Base-by-base conservation (phyloP, 2,888 invertebrate genomes). In the Nomada goodeniana region DNA sequence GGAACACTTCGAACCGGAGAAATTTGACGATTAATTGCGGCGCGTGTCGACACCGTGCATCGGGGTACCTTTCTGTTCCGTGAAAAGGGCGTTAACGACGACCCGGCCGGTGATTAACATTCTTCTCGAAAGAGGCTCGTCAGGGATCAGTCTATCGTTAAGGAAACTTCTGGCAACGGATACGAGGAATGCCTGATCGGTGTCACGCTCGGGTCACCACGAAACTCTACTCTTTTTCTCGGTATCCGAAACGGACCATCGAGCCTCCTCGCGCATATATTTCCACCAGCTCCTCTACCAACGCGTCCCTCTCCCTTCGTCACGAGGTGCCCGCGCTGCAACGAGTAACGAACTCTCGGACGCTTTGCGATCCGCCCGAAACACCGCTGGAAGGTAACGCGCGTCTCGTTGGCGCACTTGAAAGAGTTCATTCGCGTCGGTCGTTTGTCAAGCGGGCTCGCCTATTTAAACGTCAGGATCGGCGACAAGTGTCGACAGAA, bases 401-500 rank as follows among this genome's bases (percentile, higher is more conserved):
- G 15, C 23, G 70, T 64, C 47, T 65, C 55, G 26, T 55, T 52
- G 60, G 65, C 64, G 76, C 72, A 70, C 61, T 72, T 55, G 74
- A 72, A 80, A 67, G 61, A 77, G 86, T 87, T 85, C 85, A 85
- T 83, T 85, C 83, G 83, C 80, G 73, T 61, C 77, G 87, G 85
- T 88, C 88, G 85, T 88, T 88, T 88, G 88, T 88, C 88, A 88
- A 78, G 61, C 77, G 63, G 74, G 85, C 85, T 82, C 82, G 77
- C 76, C 88, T 84, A 87, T 88, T 88, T 85, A 82, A 86, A 88
- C 87, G 88, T 87, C 85, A 88, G 79, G 79, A 83, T 83, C 88
- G 85, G 80, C 88, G 84, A 86, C 87, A 85, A 86, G 86, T 85
- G 89, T 86, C 87, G 87, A 85, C 86, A 86, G 86, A 80, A 86